phyloP scores from a whole-genome alignment of 2,113 vertebrate genomes.

The Acanthochromis polyacanthus region DNA sequence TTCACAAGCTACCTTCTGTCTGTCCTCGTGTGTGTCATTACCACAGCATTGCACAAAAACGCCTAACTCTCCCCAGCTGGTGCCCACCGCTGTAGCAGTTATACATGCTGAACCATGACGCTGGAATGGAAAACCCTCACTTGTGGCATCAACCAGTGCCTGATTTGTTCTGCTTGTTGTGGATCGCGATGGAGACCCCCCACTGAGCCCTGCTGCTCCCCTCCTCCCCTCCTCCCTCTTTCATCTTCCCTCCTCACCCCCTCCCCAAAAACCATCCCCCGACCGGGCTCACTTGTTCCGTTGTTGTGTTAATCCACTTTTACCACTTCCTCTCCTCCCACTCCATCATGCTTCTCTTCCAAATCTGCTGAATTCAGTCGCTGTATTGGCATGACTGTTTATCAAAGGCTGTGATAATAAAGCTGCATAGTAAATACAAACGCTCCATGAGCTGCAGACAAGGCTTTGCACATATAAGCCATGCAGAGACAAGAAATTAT shows the following conservation, averaged over 20 bases:
- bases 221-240: neutral
- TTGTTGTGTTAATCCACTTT: constrained; percentile 66
- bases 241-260: constrained; percentile 1
- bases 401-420: constrained; percentile 1
- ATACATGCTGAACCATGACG: constrained; percentile 34
- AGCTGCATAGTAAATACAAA: constrained; percentile 20
- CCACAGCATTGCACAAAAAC: constrained; percentile 12
- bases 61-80: constrained; percentile 48
- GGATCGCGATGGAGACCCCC: constrained; percentile 44
- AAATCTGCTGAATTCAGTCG: constrained; percentile 15
- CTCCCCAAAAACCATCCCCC: constrained; percentile 17
- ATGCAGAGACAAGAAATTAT: neutral
- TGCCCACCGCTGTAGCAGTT: constrained; percentile 21
- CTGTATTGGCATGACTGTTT: constrained; percentile 35
- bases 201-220: constrained; percentile 13
- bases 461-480: constrained; percentile 22
- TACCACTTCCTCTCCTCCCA: constrained; percentile 65
- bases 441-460: constrained; percentile 1
- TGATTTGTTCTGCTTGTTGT: constrained; percentile 69
- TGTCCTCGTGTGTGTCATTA: constrained; percentile 52
- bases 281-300: constrained; percentile 31
- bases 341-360: constrained; percentile 25
- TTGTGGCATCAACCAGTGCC: constrained; percentile 60
- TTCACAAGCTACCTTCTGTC: constrained; percentile 17
- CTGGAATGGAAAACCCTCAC: constrained; percentile 46